These are phyloP conservation scores for Arion vulgaris DNA, from an alignment of 1,140 invertebrate species.

Conservation along the genomic window DNA sequence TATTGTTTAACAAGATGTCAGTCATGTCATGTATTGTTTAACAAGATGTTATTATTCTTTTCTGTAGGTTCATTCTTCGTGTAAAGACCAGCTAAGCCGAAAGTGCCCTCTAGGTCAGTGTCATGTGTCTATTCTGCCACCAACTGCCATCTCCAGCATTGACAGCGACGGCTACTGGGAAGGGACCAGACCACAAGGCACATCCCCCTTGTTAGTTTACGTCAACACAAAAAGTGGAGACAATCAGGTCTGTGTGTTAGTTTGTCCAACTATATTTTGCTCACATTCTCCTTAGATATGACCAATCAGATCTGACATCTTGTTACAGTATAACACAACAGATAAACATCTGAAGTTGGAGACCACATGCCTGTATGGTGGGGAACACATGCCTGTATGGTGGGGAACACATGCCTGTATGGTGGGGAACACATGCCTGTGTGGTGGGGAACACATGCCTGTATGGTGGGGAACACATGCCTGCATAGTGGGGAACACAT, in stretches of 20 bases:
- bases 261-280: not conserved
- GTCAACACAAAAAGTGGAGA: conserved; percentile 98
- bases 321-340: too few species aligned
- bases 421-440: too few species aligned
- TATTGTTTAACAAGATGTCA: too few species aligned
- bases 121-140: conserved; percentile 92
- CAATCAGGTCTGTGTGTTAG: conserved; percentile 76
- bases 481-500: too few species aligned
- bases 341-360: too few species aligned
- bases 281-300: not conserved
- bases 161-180: conserved; percentile 87
- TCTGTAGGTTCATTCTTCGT: conserved; percentile 85
- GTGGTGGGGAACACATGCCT: too few species aligned
- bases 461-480: too few species aligned
- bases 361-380: too few species aligned
- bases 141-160: conserved; percentile 91
- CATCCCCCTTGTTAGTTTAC: conserved; percentile 92
- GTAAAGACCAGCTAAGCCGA: conserved; percentile 77
- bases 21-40: too few species aligned
- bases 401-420: too few species aligned
- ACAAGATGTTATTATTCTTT: not conserved
- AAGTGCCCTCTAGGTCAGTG: conserved; percentile 88
- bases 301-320: too few species aligned
- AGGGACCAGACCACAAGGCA: conserved; percentile 83
- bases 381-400: too few species aligned